Evolutionary conservation across 2,888 invertebrate genomes (phyloP).

Genomic region (Apodemia duryi): DNA sequence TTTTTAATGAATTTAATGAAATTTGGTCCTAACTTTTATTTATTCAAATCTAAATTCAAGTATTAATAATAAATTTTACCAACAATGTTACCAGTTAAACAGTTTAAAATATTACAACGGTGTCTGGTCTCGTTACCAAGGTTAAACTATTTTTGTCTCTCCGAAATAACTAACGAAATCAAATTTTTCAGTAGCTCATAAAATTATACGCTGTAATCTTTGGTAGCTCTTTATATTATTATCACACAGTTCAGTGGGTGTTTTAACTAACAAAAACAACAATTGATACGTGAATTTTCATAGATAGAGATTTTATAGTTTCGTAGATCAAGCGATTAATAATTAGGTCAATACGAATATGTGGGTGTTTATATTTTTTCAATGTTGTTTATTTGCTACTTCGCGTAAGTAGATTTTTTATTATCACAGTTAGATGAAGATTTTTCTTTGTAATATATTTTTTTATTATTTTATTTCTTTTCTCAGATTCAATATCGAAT

Average conservation of each 20-base stretch:
- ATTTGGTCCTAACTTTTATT: no score
- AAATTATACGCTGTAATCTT: no score
- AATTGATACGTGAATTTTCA: not conserved
- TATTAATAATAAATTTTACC: not conserved
- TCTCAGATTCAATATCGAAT: conserved; percentile 2
- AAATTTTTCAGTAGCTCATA: not conserved
- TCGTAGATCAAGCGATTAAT: not conserved
- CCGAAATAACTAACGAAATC: not conserved
- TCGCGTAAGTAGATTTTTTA: not conserved
- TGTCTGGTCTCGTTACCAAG: not conserved
- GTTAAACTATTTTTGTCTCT: conserved; percentile 10
- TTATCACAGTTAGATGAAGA: not conserved
- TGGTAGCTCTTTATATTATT: not conserved
- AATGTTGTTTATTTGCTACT: conserved; percentile 2
- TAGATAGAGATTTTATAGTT: not conserved
- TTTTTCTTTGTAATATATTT: not conserved
- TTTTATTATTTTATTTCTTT: not conserved
- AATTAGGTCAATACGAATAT: not conserved
- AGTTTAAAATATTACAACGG: not conserved
- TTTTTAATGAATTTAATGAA: no score
- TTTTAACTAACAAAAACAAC: not conserved
- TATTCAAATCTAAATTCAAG: no score
- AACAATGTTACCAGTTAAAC: not conserved
- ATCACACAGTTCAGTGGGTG: not conserved
- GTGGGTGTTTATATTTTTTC: not conserved